Base-by-base conservation (phyloP, 2,888 invertebrate genomes). In the Bedellia somnulentella region DNA sequence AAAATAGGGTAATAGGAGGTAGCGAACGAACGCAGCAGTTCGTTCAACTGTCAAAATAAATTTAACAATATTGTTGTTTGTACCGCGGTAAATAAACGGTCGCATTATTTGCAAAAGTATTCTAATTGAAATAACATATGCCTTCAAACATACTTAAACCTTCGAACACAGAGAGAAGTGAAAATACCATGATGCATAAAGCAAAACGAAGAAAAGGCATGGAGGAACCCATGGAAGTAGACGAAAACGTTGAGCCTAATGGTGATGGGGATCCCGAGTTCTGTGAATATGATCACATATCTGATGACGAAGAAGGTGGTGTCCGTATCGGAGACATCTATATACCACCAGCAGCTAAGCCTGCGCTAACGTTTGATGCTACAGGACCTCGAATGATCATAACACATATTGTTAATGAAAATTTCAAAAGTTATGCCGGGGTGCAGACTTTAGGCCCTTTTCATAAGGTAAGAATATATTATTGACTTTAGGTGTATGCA, bases 361-460 rank as follows among this genome's bases (percentile, higher is more conserved):
- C 85, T 0, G 80, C 85, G 2, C 80, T 82, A 30, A 85, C 87
- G 2, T 81, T 85, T 36, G 87, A 89, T 42, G 75, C 81, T 6
- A 83, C 79, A 24, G 93, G 90, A 0, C 89, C 93, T 0, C 80
- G 97, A 11, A 68, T 99, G 24, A 87, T 99, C 34, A 97, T 99
- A 31, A 85, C 86, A 2, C 83, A 89, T 44, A 97, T 99, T 42
- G 86, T 86, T 0, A 96, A 94, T 57, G 81, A 85, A 29, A 94
- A 97, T 59, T 99, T 99, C 57, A 99, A 99, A 64, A 98, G 97
- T 50, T 99, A 98, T 49, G 93, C 91, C 16, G 90, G 91, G 0
- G 78, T 80, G 22, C 85, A 89, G 46, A 60, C 71, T 2, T 76
- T 99, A 30, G 99, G 99, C 0, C 97, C 97, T 0, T 99, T 99